Base-by-base conservation (phyloP, 2,888 invertebrate genomes). In the Cephus runcator region DNA sequence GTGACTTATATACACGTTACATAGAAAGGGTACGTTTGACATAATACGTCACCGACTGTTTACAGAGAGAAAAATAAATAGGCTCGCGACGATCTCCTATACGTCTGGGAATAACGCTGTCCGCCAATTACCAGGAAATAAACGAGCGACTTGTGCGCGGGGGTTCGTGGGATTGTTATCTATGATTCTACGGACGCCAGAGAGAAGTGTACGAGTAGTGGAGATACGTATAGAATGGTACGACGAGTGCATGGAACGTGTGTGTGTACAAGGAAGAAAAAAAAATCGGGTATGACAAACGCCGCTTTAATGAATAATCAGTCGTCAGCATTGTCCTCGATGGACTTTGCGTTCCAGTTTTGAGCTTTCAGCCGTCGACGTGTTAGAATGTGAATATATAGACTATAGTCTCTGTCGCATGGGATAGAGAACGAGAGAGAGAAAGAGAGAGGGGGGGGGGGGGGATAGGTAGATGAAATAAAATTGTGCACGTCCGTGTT, bases 281-380 rank as follows among this genome's bases (percentile, higher is more conserved):
- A 36, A 56, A 23, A 56, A 36, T 15, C 56, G 56, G 56, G 56
- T 23, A 23, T 56, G 23, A 30, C 71, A 71, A 71, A 34, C 71
- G 71, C 23, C 71, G 71, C 71, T n/a, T 34, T 71, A 71, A 71
- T 34, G 71, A 71, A 34, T 71, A 71, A 71, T 71, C 71, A 71
- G 71, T 34, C 71, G 71, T 31, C 71, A 34, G 31, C 33, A 71
- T 71, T 71, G 71, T 71, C 9, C 56, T 23, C 56, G 56, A 56
- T 56, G 71, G 30, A 71, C 23, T 34, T 71, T 71, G 30, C 71
- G 71, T 71, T 71, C 71, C 30, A 71, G 9, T 71, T 71, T 71
- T 34, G 30, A 31, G 71, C 31, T 71, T 71, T 71, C 33, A 31
- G 23, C 56, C 23, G 56, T 56, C 23, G 9, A 23, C 56, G 56